phyloP scores from a whole-genome alignment of 2,888 invertebrate genomes.

The Resseliella maxima region DNA sequence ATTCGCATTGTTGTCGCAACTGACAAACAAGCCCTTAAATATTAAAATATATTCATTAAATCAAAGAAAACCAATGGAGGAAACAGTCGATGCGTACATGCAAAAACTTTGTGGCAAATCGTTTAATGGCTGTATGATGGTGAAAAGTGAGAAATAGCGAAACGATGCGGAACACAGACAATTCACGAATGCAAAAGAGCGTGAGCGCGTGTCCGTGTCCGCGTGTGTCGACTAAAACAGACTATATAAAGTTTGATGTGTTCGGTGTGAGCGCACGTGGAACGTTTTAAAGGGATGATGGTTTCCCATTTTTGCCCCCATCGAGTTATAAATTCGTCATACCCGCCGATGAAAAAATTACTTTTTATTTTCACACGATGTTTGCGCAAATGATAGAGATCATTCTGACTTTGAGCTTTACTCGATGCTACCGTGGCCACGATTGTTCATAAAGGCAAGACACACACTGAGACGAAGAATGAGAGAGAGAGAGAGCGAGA shows the following conservation, averaged over 20 bases:
- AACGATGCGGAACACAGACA: neutral
- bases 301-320: neutral
- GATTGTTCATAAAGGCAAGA: neutral
- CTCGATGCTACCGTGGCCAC: neutral
- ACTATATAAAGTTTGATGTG: too few species aligned
- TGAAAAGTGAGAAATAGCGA: neutral
- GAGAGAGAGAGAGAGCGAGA: too few species aligned
- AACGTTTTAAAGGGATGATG: neutral
- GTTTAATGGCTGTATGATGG: slow-evolving; percentile 8
- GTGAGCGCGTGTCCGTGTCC: neutral
- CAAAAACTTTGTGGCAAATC: slow-evolving; percentile 19
- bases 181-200: neutral
- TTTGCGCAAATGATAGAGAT: too few species aligned
- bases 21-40: slow-evolving; percentile 54
- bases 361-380: slow-evolving; percentile 15
- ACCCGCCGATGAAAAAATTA: neutral
- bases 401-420: neutral
- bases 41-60: slow-evolving; percentile 54
- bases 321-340: neutral
- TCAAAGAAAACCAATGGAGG: slow-evolving; percentile 30
- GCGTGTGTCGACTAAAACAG: too few species aligned
- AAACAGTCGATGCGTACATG: slow-evolving; percentile 12
- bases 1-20: slow-evolving; percentile 15
- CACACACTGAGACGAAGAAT: too few species aligned
- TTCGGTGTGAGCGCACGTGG: neutral